Conservation (phyloP, 2,888 invertebrate genomes). For the Cryptocephalus moraei region DNA sequence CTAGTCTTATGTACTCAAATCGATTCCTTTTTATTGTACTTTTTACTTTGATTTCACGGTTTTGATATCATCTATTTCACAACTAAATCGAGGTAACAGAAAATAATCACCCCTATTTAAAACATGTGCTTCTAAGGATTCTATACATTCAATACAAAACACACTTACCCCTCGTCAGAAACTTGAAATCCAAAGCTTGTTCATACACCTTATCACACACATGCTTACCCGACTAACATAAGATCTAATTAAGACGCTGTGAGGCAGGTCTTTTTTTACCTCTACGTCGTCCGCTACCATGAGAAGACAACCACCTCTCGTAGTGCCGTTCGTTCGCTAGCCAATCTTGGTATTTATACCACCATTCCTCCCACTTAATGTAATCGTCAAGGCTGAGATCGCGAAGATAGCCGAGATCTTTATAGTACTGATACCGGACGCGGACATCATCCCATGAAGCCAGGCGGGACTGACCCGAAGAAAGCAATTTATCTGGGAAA, state of each 20-base stretch:
- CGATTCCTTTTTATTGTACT: no score
- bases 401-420: constrained; percentile 74
- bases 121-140: no score
- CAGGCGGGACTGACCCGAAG: constrained; percentile 57
- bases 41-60: no score
- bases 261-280: not conserved
- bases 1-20: no score
- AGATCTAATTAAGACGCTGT: not conserved
- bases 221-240: no score
- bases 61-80: no score
- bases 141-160: no score
- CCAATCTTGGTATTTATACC: constrained; percentile 90
- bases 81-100: no score
- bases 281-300: constrained; percentile 21
- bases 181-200: no score
- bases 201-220: no score
- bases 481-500: constrained; percentile 67
- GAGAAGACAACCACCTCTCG: constrained; percentile 55
- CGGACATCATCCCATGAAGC: constrained; percentile 84
- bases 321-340: constrained; percentile 70
- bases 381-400: constrained; percentile 73
- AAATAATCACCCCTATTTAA: no score
- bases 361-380: constrained; percentile 91
- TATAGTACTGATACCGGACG: constrained; percentile 81
- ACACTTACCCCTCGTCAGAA: no score